phyloP scores from a whole-genome alignment of 2,797 vertebrate genomes.

The Catamblyrhynchus diadema region DNA sequence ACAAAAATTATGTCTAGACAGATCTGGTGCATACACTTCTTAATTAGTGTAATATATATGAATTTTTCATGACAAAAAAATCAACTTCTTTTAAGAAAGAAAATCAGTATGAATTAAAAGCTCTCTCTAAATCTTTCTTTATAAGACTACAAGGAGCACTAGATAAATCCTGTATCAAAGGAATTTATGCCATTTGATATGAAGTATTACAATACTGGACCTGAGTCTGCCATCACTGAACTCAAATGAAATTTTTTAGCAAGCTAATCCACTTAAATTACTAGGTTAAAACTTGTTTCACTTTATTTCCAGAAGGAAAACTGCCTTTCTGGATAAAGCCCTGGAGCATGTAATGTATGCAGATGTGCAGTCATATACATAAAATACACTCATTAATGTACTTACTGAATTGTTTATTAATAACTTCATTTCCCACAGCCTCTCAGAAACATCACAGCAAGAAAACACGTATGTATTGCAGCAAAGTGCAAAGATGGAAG shows the following conservation, averaged over 20 bases:
- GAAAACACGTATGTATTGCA: neutral
- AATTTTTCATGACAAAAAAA: slow-evolving; percentile 15
- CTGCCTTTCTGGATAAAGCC: neutral
- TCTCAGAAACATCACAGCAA: neutral
- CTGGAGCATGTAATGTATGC: neutral
- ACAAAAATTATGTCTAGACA: neutral
- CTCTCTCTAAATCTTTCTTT: neutral
- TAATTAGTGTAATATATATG: neutral
- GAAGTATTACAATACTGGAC: neutral
- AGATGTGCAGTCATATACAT: neutral
- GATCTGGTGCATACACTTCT: neutral
- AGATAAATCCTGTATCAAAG: neutral
- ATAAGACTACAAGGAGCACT: neutral
- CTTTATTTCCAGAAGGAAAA: neutral
- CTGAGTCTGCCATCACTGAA: neutral
- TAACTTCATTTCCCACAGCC: neutral
- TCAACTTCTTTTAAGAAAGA: neutral
- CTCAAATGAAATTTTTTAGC: neutral
- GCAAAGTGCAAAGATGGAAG: neutral
- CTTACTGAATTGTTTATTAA: neutral
- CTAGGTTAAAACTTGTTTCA: neutral
- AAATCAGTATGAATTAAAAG: neutral
- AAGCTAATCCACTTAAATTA: neutral
- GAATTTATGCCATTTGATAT: neutral
- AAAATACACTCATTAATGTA: neutral